phyloP scores from a whole-genome alignment of 2,113 vertebrate genomes.

The Rostratula benghalensis region DNA sequence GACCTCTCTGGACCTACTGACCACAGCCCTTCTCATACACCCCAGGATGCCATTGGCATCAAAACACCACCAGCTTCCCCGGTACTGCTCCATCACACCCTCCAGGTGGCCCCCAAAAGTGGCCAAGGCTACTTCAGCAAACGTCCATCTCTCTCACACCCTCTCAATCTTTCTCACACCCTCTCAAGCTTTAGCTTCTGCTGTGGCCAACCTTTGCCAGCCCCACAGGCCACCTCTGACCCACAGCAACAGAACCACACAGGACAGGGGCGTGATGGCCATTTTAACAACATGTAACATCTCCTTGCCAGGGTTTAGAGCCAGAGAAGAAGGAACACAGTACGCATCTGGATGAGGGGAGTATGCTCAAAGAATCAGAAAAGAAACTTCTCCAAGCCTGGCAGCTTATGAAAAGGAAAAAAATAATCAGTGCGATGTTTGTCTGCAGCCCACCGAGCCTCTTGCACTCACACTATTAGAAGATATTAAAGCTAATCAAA shows the following conservation, averaged over 20 bases:
- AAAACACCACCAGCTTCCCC: neutral
- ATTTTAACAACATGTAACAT: accelerated
- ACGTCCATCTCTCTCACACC: accelerated
- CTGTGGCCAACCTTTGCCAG: neutral
- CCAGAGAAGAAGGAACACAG: neutral
- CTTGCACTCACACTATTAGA: neutral
- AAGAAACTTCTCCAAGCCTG: neutral
- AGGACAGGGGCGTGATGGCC: accelerated
- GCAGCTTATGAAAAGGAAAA: slow-evolving; percentile 28
- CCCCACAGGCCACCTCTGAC: accelerated
- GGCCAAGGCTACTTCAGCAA: neutral
- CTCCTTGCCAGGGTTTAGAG: neutral
- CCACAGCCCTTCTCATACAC: too few species aligned
- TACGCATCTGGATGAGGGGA: neutral
- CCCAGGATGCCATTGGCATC: too few species aligned
- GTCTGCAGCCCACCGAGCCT: neutral
- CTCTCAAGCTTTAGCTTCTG: neutral
- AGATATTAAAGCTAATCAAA: slow-evolving; percentile 13
- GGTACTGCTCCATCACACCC: accelerated
- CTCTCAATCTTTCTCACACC: accelerated
- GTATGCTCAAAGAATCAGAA: neutral
- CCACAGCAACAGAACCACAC: neutral
- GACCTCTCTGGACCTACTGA: too few species aligned
- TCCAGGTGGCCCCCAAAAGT: neutral
- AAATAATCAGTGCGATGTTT: neutral